These are phyloP conservation scores for Poecilia latipinna DNA, from an alignment of 2,113 vertebrate species.

Conservation along the genomic window DNA sequence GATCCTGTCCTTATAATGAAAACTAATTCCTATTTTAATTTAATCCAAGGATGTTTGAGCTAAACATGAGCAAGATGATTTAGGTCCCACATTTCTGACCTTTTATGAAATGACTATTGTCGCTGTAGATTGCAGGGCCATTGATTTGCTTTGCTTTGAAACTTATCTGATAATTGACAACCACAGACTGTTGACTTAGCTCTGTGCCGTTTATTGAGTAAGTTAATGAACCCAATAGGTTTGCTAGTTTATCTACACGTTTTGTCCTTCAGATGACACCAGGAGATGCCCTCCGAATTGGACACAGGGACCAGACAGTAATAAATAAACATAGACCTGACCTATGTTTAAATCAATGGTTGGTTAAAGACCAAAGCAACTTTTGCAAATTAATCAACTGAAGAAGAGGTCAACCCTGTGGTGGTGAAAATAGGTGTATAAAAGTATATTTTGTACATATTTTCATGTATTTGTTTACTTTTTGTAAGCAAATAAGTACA, in stretches of 20 bases:
- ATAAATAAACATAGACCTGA: conserved; percentile 67
- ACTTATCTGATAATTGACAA: conserved; percentile 69
- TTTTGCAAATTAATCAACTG: conserved; percentile 62
- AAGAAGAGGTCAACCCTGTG: conserved; percentile 37
- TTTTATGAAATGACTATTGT: conserved; percentile 58
- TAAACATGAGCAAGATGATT: conserved; percentile 35
- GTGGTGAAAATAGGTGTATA: conserved; percentile 54
- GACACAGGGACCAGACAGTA: conserved; percentile 46
- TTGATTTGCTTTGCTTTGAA: conserved; percentile 74
- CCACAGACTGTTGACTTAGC: conserved; percentile 72
- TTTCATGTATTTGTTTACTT: conserved; percentile 16
- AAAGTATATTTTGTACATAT: not conserved
- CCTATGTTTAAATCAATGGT: conserved; percentile 57
- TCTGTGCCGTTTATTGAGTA: conserved; percentile 43
- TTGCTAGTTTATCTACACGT: conserved; percentile 53
- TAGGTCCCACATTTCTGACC: conserved; percentile 58
- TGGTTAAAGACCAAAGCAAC: conserved; percentile 49
- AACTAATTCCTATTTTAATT: conserved; percentile 49
- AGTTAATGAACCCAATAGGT: conserved; percentile 70
- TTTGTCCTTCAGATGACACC: conserved; percentile 63
- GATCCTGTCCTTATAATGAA: conserved; percentile 38
- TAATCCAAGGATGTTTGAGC: conserved; percentile 53
- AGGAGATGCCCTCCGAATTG: conserved; percentile 39
- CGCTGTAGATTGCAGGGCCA: conserved; percentile 63
- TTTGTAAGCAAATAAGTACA: too few species aligned